phyloP scores from a whole-genome alignment of 2,888 invertebrate genomes.

The Eretmocerus hayati region DNA sequence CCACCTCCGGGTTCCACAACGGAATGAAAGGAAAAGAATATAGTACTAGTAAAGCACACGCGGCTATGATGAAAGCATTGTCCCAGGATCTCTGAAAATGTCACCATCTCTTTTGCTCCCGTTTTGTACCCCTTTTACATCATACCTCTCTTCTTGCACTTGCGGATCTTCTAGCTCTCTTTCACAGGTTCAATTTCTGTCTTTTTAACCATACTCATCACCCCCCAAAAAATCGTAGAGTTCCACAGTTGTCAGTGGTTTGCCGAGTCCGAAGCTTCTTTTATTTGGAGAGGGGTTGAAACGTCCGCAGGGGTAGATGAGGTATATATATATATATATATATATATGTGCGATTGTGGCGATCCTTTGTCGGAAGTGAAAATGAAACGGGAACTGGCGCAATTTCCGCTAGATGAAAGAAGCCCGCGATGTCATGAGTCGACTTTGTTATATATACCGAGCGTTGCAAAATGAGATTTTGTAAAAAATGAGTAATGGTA shows the following conservation, averaged over 20 bases:
- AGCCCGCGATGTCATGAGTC: no score
- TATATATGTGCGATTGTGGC: no score
- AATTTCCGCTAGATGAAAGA: slow-evolving; percentile 21
- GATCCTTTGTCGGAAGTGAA: slow-evolving; percentile 23
- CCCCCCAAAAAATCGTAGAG: no score
- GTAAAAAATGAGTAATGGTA: no score
- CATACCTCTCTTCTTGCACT: neutral
- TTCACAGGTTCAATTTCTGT: slow-evolving; percentile 25
- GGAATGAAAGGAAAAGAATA: slow-evolving; percentile 40
- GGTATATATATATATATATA: no score
- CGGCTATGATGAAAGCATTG: slow-evolving; percentile 49
- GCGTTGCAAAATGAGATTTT: neutral
- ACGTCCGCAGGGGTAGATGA: no score
- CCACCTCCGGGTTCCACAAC: slow-evolving; percentile 10
- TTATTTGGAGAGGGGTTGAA: no score
- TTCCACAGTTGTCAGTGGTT: slow-evolving; percentile 11
- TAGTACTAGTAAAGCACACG: slow-evolving; percentile 24
- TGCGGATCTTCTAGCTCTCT: no score
- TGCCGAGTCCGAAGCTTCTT: no score
- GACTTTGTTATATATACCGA: no score
- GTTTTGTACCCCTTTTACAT: slow-evolving; percentile 10
- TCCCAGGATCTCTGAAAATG: slow-evolving; percentile 38
- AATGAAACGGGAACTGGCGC: slow-evolving; percentile 20
- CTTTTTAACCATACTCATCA: no score
- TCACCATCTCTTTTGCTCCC: neutral